Evolutionary conservation across 2,113 vertebrate genomes (phyloP), one percentile per base, ranked within the genome.

Genomic region (Myrmophylax atrothorax): DNA sequence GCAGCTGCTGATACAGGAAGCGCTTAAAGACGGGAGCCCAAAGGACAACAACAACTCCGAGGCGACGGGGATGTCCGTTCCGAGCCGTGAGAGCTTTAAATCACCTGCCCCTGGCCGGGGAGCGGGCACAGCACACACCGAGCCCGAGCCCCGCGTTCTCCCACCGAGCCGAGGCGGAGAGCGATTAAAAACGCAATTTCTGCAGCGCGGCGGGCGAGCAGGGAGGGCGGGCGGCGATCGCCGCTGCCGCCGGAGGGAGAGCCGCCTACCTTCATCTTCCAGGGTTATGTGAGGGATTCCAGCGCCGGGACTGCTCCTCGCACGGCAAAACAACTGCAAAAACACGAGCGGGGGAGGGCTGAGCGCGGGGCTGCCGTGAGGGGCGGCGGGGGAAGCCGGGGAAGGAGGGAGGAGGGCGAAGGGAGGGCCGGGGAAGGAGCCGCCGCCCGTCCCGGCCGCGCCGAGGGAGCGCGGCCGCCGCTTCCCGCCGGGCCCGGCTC

Each of bases 211-310:
- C 40, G 8, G 28, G 59, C 31, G 37, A 78, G 10, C 40, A 42
- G 38, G 40, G 40, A 42, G 40, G 40, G 40, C 40, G 40, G 64
- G 40, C 67, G 58, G 58, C 81, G 38, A 18, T 40, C 46, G 63
- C 70, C 58, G 46, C 67, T 35, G 47, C 87, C 79, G 47, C 85
- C 80, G 56, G 56, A 42, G 40, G 14, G 40, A 42, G 40, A 68
- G 79, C 20, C 12, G 97, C 99, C 98, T 98, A 99, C 99, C 99
- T 99, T 99, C 99, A 99, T 99, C 94, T 98, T 98, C 73, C 90
- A 62, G 92, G 98, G 98, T 96, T 99, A 98, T 97, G 98, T 96
- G 98, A 98, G 98, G 98, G 98, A 98, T 98, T 99, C 99, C 99
- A 99, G 99, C 98, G 98, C 99, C 95, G 93, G 97, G 96, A 95